A percentile compares a stretch with the other conserved stretches of the same genome.
Evolutionary conservation across 2,113 vertebrate genomes (phyloP).

Genomic region (Archocentrus centrarchus): DNA sequence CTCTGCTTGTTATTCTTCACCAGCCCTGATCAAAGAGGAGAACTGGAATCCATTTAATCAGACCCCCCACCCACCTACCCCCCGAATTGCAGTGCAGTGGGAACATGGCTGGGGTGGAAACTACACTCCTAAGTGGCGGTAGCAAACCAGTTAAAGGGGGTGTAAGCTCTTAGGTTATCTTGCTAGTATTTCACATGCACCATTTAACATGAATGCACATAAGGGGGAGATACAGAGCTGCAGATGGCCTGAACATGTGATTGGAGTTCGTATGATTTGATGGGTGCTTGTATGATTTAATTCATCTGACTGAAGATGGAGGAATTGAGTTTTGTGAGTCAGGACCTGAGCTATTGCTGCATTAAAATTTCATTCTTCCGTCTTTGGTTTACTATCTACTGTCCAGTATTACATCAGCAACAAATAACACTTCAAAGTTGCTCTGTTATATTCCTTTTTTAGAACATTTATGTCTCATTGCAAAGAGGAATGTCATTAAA

Average conservation of each 20-base stretch:
- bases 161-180: constrained; percentile 47
- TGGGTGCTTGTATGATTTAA: constrained; percentile 9
- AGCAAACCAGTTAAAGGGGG: constrained; percentile 67
- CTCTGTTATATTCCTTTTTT: background rate
- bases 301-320: constrained; percentile 25
- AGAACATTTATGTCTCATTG: constrained; percentile 7
- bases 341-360: background rate
- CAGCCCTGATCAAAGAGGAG: constrained; percentile 79
- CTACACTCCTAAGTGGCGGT: constrained; percentile 65
- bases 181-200: constrained; percentile 47
- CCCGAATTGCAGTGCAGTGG: constrained; percentile 54
- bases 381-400: background rate
- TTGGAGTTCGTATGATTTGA: constrained; percentile 26
- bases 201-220: constrained; percentile 63
- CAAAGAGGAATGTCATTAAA: constrained; percentile 45
- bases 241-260: constrained; percentile 15
- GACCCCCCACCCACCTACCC: constrained; percentile 35
- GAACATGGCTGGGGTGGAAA: constrained; percentile 55
- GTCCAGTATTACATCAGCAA: background rate
- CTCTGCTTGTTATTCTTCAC: constrained; percentile 80
- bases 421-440: constrained; percentile 1
- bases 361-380: constrained; percentile 1
- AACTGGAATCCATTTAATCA: constrained; percentile 83
- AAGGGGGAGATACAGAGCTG: constrained; percentile 9
- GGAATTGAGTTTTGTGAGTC: constrained; percentile 31